phyloP scores from a whole-genome alignment of 2,888 invertebrate genomes.

The Perizoma flavofasciatum region DNA sequence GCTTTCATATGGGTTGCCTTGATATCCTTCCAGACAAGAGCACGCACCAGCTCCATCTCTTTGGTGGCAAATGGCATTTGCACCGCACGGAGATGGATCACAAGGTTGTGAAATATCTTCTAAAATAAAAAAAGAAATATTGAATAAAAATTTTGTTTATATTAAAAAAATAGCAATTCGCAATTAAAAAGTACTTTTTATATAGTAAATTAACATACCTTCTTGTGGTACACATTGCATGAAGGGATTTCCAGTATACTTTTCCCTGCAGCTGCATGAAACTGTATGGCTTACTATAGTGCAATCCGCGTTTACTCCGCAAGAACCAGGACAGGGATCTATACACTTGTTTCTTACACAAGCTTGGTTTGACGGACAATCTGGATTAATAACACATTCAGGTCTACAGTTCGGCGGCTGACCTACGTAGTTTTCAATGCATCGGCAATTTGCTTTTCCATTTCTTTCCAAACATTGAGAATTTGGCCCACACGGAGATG shows the following conservation, averaged over 20 bases:
- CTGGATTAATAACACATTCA: slow-evolving; percentile 92
- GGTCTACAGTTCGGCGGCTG: slow-evolving; percentile 92
- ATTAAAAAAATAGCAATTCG: neutral
- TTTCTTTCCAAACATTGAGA: slow-evolving; percentile 87
- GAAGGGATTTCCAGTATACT: slow-evolving; percentile 92
- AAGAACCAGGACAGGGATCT: slow-evolving; percentile 92
- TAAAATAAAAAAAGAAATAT: slow-evolving; percentile 51
- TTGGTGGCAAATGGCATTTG: slow-evolving; percentile 91
- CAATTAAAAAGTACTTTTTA: neutral
- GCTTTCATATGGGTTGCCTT: slow-evolving; percentile 93
- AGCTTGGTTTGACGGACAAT: slow-evolving; percentile 90
- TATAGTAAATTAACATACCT: slow-evolving; percentile 57
- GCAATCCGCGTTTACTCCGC: slow-evolving; percentile 92
- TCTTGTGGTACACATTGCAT: slow-evolving; percentile 87
- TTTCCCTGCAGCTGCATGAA: slow-evolving; percentile 90
- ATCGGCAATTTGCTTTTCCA: slow-evolving; percentile 89
- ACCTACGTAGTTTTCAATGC: slow-evolving; percentile 90
- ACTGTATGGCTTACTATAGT: slow-evolving; percentile 91
- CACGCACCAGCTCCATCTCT: slow-evolving; percentile 92
- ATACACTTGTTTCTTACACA: slow-evolving; percentile 92
- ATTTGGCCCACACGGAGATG: slow-evolving; percentile 93
- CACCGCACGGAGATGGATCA: slow-evolving; percentile 94
- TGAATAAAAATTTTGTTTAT: neutral
- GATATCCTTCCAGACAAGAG: slow-evolving; percentile 90
- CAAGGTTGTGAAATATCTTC: slow-evolving; percentile 88